These are phyloP conservation scores for Actenoides lindsayi DNA, from an alignment of 2,113 vertebrate genomes.

Conservation along the genomic window DNA sequence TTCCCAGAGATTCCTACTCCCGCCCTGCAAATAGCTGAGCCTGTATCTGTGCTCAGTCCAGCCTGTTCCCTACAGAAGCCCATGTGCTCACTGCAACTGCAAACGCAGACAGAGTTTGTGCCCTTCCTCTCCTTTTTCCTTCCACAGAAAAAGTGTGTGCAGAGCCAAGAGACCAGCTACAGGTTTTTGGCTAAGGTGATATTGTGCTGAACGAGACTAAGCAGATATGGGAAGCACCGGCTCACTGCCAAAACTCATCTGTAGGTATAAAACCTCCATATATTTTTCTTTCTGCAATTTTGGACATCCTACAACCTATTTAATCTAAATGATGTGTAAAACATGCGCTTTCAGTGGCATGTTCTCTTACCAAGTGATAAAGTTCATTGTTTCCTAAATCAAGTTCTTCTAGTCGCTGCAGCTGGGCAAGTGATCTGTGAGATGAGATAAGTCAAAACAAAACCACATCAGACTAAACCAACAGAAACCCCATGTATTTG, in stretches of 20 bases:
- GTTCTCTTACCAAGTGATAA: slow-evolving; percentile 88
- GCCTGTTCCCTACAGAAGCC: not conserved
- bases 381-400: slow-evolving; percentile 99
- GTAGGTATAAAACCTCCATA: not conserved
- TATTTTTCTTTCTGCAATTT: not conserved
- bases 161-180: not conserved
- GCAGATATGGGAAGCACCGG: not conserved
- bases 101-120: not conserved
- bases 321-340: not conserved
- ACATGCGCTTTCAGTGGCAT: not conserved
- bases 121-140: not conserved
- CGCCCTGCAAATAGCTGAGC: not conserved
- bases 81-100: not conserved
- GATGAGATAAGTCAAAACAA: slow-evolving; percentile 37
- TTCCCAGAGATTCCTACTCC: not conserved
- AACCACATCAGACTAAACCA: slow-evolving; percentile 26
- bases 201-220: not conserved
- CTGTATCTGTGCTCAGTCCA: not conserved
- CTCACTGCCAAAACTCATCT: not conserved
- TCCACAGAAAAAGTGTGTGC: not conserved
- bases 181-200: not conserved
- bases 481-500: slow-evolving; percentile 25
- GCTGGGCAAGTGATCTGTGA: slow-evolving; percentile 89
- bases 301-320: not conserved
- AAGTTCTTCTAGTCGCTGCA: slow-evolving; percentile 94